Evolutionary conservation across 2,113 vertebrate species (phyloP).

Genomic region (Tragelaphus buxtoni): DNA sequence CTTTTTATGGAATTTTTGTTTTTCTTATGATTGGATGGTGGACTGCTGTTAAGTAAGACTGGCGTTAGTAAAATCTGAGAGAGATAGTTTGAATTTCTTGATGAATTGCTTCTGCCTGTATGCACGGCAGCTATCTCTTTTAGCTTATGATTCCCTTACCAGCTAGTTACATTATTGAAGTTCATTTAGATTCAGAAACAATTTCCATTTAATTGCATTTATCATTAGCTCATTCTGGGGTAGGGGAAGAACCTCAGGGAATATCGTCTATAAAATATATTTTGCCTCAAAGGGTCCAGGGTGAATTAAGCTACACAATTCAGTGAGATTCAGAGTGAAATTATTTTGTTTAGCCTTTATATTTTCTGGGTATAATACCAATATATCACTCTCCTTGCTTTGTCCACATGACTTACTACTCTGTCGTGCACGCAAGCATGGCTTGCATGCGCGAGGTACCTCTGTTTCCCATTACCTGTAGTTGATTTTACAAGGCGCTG

Average conservation of each 20-base stretch:
- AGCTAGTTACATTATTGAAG: conserved; percentile 55
- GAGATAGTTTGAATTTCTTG: conserved; percentile 72
- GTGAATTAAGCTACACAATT: conserved; percentile 68
- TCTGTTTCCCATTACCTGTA: conserved; percentile 60
- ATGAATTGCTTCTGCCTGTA: conserved; percentile 37
- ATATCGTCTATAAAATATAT: conserved; percentile 72
- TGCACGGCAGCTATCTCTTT: background rate
- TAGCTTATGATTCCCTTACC: conserved; percentile 59
- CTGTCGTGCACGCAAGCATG: background rate
- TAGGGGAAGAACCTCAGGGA: conserved; percentile 58
- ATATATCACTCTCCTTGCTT: conserved; percentile 58
- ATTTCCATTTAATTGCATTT: conserved; percentile 70
- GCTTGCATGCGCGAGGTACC: conserved; percentile 21
- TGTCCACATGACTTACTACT: conserved; percentile 40
- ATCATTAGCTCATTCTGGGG: conserved; percentile 75
- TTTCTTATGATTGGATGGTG: background rate
- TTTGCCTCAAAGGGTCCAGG: conserved; percentile 60
- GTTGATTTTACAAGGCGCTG: conserved; percentile 64
- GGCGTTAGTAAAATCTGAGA: conserved; percentile 54
- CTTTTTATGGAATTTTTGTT: background rate
- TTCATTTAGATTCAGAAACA: conserved; percentile 70
- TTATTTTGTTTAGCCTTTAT: conserved; percentile 64
- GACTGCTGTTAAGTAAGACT: background rate
- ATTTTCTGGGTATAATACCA: conserved; percentile 53
- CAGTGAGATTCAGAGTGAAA: conserved; percentile 55